These are phyloP conservation scores for Drosophila arizonae DNA, from an alignment of 1,140 invertebrate species.

Conservation along the genomic window DNA sequence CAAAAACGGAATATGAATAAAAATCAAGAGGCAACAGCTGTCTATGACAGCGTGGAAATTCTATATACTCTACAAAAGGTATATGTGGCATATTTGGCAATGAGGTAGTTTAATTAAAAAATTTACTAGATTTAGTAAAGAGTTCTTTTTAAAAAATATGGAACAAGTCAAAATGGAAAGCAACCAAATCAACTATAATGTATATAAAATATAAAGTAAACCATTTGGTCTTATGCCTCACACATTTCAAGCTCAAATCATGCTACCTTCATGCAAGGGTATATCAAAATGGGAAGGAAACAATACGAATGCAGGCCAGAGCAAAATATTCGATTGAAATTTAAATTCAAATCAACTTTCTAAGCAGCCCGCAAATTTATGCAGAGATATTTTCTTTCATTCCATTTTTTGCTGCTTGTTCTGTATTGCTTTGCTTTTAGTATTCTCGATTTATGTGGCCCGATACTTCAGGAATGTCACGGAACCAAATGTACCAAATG, in stretches of 20 bases:
- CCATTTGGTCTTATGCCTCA: background rate
- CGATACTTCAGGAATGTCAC: conserved; percentile 29
- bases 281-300: background rate
- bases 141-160: too few species aligned
- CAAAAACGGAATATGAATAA: conserved; percentile 31
- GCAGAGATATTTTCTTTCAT: conserved; percentile 31
- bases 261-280: background rate
- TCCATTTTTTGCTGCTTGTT: background rate
- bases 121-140: too few species aligned
- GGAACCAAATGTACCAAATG: conserved; percentile 11
- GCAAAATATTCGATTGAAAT: conserved; percentile 46
- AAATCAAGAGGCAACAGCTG: conserved; percentile 9
- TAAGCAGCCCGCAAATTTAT: conserved; percentile 47
- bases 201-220: too few species aligned
- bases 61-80: background rate
- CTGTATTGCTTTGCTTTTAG: background rate
- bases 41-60: background rate
- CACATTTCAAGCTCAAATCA: background rate
- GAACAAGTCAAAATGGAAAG: too few species aligned
- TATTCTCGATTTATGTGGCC: conserved; percentile 11
- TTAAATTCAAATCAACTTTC: conserved; percentile 54
- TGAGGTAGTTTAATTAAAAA: background rate
- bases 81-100: too few species aligned
- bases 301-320: conserved; percentile 14
- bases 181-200: too few species aligned